phyloP scores from a whole-genome alignment of 30 jellyfish, hydroid and myxozoan species.

The Clytia hemisphaerica region DNA sequence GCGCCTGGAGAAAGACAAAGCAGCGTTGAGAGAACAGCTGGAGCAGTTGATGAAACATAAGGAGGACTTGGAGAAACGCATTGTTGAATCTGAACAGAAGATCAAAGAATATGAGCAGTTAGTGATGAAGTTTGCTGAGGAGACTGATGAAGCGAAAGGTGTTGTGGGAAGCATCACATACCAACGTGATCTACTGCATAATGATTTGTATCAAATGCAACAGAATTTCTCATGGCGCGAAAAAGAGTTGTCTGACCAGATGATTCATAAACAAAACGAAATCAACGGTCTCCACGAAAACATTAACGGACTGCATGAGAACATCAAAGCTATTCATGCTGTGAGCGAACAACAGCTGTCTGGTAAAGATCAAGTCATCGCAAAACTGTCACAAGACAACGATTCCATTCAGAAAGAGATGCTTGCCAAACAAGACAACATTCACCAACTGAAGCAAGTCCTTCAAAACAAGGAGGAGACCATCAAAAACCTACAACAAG shows the following conservation, averaged over 20 bases:
- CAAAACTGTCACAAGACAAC: neutral
- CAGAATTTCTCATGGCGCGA: constrained; percentile 20
- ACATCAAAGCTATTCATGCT: no score
- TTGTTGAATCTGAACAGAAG: constrained; percentile 2
- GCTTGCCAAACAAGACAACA: neutral
- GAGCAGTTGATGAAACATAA: neutral
- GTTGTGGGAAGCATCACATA: neutral
- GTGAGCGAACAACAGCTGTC: no score
- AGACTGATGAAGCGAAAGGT: constrained; percentile 25
- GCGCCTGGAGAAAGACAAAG: no score
- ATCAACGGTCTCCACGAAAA: no score
- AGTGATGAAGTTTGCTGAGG: constrained; percentile 22
- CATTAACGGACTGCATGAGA: no score
- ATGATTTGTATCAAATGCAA: constrained; percentile 3
- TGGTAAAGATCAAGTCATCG: neutral
- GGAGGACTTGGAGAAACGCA: neutral
- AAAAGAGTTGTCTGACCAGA: constrained; percentile 6
- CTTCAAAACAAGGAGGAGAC: neutral
- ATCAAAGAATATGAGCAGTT: constrained; percentile 19
- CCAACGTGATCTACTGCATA: constrained; percentile 10
- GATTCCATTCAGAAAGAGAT: neutral
- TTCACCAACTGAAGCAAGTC: neutral
- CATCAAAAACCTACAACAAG: neutral
- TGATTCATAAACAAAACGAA: neutral
- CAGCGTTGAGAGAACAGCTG: no score